Conservation (phyloP, 2,888 invertebrate genomes). For the Gari tellinella region DNA sequence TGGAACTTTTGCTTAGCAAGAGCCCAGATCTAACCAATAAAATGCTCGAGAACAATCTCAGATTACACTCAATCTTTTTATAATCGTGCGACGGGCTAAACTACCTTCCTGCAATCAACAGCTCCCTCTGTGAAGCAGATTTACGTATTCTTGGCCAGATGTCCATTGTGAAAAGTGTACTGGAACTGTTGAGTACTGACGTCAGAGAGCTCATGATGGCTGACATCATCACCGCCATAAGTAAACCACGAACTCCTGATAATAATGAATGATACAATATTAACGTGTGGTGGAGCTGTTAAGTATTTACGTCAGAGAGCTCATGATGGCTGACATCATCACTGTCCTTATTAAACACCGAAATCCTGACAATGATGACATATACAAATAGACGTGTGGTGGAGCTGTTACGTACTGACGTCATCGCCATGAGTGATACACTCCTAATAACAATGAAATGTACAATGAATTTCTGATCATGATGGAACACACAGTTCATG, state of each 20-base stretch:
- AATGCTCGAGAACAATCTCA: no score
- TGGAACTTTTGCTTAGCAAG: no score
- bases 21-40: no score
- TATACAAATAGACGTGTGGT: conserved; percentile 65
- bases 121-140: conserved; percentile 50
- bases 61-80: no score
- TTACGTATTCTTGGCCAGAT: conserved; percentile 49
- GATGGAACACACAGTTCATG: no score
- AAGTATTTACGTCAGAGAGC: conserved; percentile 63
- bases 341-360: conserved; percentile 29
- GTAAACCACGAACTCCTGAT: conserved; percentile 17
- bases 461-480: no score
- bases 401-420: conserved; percentile 64
- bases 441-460: no score
- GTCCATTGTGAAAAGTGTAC: conserved; percentile 67
- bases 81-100: no score
- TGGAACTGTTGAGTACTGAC: conserved; percentile 64
- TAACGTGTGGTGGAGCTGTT: conserved; percentile 65
- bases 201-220: conserved; percentile 66
- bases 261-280: no score
- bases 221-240: conserved; percentile 56
- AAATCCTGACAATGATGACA: conserved; percentile 5
- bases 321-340: conserved; percentile 65
- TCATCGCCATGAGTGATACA: no score
- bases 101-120: conserved; percentile 59